These are phyloP conservation scores for Samia ricini DNA, from an alignment of 1,140 invertebrate genomes.

Conservation along the genomic window DNA sequence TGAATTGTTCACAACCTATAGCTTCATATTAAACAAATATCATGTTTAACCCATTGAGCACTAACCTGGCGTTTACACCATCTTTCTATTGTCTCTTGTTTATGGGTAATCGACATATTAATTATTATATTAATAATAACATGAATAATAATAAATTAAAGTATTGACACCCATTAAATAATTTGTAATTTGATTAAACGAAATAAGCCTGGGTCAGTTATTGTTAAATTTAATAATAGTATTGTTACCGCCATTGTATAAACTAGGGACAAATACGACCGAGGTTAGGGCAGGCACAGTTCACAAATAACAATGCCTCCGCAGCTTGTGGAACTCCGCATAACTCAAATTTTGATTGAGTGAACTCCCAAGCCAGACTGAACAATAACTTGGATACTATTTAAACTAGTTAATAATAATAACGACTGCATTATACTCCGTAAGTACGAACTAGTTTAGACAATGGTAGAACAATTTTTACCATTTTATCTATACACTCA, in stretches of 20 bases:
- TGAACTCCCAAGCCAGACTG: slow-evolving; percentile 15
- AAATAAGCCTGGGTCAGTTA: background rate
- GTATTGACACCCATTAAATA: background rate
- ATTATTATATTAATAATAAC: background rate
- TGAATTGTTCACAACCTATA: too few species aligned
- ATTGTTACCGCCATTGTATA: background rate
- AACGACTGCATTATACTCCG: background rate
- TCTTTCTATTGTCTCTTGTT: too few species aligned
- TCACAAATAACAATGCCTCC: slow-evolving; percentile 12
- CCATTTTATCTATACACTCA: background rate
- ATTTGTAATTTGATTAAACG: background rate
- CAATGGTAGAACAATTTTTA: background rate
- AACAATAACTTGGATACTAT: slow-evolving; percentile 21
- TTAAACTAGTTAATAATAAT: slow-evolving; percentile 10
- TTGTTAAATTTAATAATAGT: background rate
- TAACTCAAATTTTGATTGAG: slow-evolving; percentile 25
- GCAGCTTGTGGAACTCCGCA: slow-evolving; percentile 15
- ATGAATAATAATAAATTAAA: background rate
- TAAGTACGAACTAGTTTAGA: background rate
- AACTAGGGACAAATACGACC: slow-evolving; percentile 7
- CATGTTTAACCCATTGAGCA: too few species aligned
- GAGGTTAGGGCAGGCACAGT: slow-evolving; percentile 1
- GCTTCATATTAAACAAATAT: too few species aligned
- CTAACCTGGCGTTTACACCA: too few species aligned
- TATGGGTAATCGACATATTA: too few species aligned